phyloP scores from a whole-genome alignment of 2,113 vertebrate species.

The Tyrannus savana region DNA sequence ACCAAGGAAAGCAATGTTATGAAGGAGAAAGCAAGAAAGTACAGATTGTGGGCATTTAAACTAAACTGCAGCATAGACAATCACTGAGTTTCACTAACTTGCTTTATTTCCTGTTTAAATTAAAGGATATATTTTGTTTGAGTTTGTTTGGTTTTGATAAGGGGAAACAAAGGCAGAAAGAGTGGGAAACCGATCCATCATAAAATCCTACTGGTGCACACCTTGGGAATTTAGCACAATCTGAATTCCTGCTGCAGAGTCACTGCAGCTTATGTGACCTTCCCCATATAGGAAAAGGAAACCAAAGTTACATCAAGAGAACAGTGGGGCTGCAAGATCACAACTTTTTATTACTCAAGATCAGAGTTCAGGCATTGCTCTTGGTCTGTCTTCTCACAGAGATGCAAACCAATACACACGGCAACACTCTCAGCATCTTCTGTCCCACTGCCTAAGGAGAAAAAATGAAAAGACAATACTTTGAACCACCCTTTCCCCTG shows the following conservation, averaged over 20 bases:
- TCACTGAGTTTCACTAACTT: not conserved
- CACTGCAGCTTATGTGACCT: not conserved
- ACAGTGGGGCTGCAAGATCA: not conserved
- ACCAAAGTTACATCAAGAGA: not conserved
- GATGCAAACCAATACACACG: not conserved
- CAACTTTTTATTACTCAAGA: not conserved
- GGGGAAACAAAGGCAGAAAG: not conserved
- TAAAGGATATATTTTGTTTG: not conserved
- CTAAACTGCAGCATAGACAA: not conserved
- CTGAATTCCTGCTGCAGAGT: not conserved
- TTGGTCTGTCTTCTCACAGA: not conserved
- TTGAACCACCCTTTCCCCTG: not conserved
- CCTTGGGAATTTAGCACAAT: not conserved
- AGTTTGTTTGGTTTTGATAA: not conserved
- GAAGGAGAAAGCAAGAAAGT: not conserved
- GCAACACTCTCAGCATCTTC: fast-evolving
- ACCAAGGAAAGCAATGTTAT: not conserved
- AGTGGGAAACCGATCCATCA: not conserved
- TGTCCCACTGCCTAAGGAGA: not conserved
- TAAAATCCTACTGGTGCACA: not conserved
- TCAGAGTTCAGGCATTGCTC: not conserved
- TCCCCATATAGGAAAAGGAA: not conserved
- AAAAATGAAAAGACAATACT: not conserved
- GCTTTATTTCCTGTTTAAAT: not conserved
- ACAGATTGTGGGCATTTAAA: not conserved